Percentiles rank a stretch among this genome's conserved stretches.
phyloP scores from a whole-genome alignment of 2,113 vertebrate species.

The Calyptommatus sinebrachiatus region DNA sequence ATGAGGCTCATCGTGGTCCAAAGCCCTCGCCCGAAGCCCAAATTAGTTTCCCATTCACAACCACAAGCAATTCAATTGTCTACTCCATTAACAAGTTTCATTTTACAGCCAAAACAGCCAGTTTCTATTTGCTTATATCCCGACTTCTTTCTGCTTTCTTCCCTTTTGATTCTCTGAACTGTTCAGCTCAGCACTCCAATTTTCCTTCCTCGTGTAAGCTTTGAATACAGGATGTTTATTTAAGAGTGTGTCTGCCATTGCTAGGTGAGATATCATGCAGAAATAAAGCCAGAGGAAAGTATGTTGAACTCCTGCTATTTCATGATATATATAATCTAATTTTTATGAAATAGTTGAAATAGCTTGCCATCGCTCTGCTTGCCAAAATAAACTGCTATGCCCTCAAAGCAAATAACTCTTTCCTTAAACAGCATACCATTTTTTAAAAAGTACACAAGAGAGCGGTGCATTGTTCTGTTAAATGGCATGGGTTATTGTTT shows the following conservation, averaged over 20 bases:
- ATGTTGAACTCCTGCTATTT: slow-evolving; percentile 30
- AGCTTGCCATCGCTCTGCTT: slow-evolving; percentile 32
- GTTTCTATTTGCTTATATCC: too few species aligned
- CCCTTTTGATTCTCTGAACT: slow-evolving; percentile 3
- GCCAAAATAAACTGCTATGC: slow-evolving; percentile 45
- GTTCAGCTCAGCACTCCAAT: neutral
- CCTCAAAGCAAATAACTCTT: slow-evolving; percentile 43
- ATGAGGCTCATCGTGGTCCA: too few species aligned
- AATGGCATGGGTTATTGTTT: slow-evolving; percentile 46
- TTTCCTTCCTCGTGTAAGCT: neutral
- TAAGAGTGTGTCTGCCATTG: slow-evolving; percentile 32
- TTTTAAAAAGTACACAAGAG: slow-evolving; percentile 43
- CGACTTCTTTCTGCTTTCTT: neutral
- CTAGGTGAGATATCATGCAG: neutral
- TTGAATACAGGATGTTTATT: slow-evolving; percentile 13
- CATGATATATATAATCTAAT: slow-evolving; percentile 35
- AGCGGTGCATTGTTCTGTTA: slow-evolving; percentile 40
- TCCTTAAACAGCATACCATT: slow-evolving; percentile 49
- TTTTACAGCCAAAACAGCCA: too few species aligned
- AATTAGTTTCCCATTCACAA: too few species aligned
- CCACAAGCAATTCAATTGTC: too few species aligned
- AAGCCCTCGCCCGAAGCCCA: too few species aligned
- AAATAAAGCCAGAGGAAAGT: slow-evolving; percentile 1
- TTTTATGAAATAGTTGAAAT: slow-evolving; percentile 38
- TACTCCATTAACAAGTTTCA: too few species aligned